Evolutionary conservation across 2,888 invertebrate species (phyloP).

Genomic region (Oxycera nigricornis): DNA sequence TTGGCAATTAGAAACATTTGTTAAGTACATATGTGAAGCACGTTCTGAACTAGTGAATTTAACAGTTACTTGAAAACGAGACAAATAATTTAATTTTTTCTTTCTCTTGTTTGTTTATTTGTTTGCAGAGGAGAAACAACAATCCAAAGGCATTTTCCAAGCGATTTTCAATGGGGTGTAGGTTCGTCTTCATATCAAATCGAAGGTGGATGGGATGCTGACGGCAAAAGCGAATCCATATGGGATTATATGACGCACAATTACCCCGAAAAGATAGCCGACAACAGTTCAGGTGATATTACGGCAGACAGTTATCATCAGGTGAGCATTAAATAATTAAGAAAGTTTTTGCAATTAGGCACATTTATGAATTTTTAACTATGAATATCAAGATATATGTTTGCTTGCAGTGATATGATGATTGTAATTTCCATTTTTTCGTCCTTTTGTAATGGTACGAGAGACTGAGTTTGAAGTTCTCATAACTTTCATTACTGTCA

Average conservation of each 20-base stretch:
- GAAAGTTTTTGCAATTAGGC: neutral
- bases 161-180: slow-evolving; percentile 60
- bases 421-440: too few relatives aligned
- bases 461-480: too few relatives aligned
- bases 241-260: slow-evolving; percentile 70
- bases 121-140: slow-evolving; percentile 14
- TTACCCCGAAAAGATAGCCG: slow-evolving; percentile 67
- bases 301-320: slow-evolving; percentile 67
- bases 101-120: neutral
- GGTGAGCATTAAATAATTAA: slow-evolving; percentile 52
- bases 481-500: too few relatives aligned
- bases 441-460: too few relatives aligned
- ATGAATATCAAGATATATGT: neutral
- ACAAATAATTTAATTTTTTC: neutral
- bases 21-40: too few relatives aligned
- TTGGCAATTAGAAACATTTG: too few relatives aligned
- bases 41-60: too few relatives aligned
- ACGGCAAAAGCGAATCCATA: slow-evolving; percentile 66
- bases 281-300: slow-evolving; percentile 67
- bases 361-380: neutral
- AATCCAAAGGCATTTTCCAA: slow-evolving; percentile 55
- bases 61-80: too few relatives aligned
- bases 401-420: too few relatives aligned
- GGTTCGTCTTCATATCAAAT: slow-evolving; percentile 61
- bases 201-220: slow-evolving; percentile 60